phyloP scores from a whole-genome alignment of 1,140 invertebrate species.

The Tribolium madens region DNA sequence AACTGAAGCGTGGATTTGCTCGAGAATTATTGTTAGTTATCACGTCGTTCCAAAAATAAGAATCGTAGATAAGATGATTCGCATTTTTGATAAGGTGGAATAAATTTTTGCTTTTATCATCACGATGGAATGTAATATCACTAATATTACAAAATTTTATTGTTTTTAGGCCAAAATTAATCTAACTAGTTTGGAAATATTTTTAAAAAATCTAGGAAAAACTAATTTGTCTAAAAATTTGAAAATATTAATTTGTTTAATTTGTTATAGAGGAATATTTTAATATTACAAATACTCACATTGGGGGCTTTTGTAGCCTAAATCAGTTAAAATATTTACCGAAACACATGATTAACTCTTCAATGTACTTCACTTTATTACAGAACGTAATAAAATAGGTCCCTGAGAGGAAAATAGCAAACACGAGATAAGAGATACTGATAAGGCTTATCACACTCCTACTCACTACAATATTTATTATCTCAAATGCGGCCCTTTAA shows the following conservation, averaged over 20 bases:
- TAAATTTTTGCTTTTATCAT: too few relatives aligned
- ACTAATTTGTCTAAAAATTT: too few relatives aligned
- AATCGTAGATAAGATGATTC: too few relatives aligned
- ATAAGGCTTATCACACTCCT: slow-evolving; percentile 1
- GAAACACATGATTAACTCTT: slow-evolving; percentile 11
- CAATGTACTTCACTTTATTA: slow-evolving; percentile 11
- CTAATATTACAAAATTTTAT: too few relatives aligned
- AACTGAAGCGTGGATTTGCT: too few relatives aligned
- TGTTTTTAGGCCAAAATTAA: too few relatives aligned
- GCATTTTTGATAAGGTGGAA: too few relatives aligned
- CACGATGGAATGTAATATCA: too few relatives aligned
- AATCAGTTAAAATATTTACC: slow-evolving; percentile 6
- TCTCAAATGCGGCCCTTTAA: background rate
- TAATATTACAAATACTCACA: slow-evolving; percentile 4
- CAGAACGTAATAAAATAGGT: slow-evolving; percentile 1
- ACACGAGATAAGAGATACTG: background rate
- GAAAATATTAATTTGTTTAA: background rate
- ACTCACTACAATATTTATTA: background rate
- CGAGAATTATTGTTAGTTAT: too few relatives aligned
- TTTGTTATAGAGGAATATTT: background rate
- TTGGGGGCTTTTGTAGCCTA: background rate
- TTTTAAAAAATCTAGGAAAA: too few relatives aligned
- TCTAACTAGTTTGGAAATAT: too few relatives aligned
- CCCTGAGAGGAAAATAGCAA: slow-evolving; percentile 3
- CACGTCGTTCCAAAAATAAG: too few relatives aligned